phyloP scores from a whole-genome alignment of 2,113 vertebrate species.

The zebrafish (Danio rerio) region DNA sequence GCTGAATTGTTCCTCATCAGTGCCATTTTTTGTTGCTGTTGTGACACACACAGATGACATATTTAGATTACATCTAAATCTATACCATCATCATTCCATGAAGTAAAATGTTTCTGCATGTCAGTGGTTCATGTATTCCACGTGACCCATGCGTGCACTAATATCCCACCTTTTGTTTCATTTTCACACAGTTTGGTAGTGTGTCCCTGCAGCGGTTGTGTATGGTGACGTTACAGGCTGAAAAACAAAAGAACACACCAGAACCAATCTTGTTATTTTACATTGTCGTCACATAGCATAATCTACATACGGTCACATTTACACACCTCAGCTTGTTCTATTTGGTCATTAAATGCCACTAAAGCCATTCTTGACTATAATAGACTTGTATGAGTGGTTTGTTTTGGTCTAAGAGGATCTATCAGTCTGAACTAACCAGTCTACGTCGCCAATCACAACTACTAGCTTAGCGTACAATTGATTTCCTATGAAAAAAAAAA shows the following conservation, averaged over 20 bases:
- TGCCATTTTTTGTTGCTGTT: slow-evolving; percentile 88
- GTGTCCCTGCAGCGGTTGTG: slow-evolving; percentile 95
- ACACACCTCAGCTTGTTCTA: background rate
- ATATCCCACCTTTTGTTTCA: slow-evolving; percentile 90
- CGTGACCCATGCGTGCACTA: background rate
- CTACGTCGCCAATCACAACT: background rate
- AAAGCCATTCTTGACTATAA: background rate
- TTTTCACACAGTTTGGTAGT: slow-evolving; percentile 90
- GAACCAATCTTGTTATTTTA: background rate
- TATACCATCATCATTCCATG: background rate
- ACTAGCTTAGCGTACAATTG: background rate
- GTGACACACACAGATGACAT: slow-evolving; percentile 10
- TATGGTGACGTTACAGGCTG: slow-evolving; percentile 93
- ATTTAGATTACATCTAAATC: background rate
- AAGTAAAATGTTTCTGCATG: background rate
- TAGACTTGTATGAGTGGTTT: background rate
- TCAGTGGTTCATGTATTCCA: background rate
- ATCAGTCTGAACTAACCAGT: background rate
- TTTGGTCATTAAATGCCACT: background rate
- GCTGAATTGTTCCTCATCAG: slow-evolving; percentile 84
- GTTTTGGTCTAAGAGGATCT: background rate
- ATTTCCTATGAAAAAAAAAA: background rate
- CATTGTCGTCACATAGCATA: background rate
- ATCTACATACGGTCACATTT: background rate
- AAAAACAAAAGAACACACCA: slow-evolving; percentile 46